Base-by-base conservation (phyloP, 2,797 vertebrate species). In the Anguilla marmorata region DNA sequence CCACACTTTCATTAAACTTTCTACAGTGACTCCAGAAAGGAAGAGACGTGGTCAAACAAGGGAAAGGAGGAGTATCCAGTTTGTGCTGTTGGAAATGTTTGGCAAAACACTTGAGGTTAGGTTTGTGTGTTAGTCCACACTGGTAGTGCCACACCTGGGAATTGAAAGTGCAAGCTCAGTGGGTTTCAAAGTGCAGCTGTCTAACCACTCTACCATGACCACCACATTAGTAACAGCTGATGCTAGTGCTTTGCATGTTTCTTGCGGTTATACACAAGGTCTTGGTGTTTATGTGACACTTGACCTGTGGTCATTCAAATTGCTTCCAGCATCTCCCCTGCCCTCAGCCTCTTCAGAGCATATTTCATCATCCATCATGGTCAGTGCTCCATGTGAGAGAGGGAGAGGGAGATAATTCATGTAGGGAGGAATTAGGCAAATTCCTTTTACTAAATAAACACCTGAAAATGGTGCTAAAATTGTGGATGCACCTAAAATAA, bases 221-320 rank as follows among this genome's bases (percentile, higher is more conserved):
- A 16, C 16, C 37, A 79, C 74, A 79, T 79, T 41, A 79, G 74
- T 79, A 79, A 79, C 74, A 79, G 74, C 80, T 83, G 45, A 50
- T 52, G 45, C 80, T 19, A 83, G 80, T 83, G 80, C 45, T 52
- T n/a, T 83, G 7, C 50, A 52, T 50, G 50, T 50, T 83, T 24
- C n/a, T 52, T 50, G 76, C 24, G 24, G 80, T 83, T 52, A 16
- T 83, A 83, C 45, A 83, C n/a, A 24, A 27, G 50, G 48, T 79
- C 74, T 79, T 33, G 37, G 37, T 79, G 74, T 72, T 72, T 72
- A 27, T 66, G 12, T 74, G 69, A 37, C 69, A 79, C 33, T 19
- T 79, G 74, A 79, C 74, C 74, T 79, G 74, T 74, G 74, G 74
- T 79, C 74, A 79, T 79, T 79, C 74, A 79, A 19, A 21, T 79